Base-by-base conservation (phyloP, 2,797 vertebrate genomes). In the Premnoplex brunnescens region DNA sequence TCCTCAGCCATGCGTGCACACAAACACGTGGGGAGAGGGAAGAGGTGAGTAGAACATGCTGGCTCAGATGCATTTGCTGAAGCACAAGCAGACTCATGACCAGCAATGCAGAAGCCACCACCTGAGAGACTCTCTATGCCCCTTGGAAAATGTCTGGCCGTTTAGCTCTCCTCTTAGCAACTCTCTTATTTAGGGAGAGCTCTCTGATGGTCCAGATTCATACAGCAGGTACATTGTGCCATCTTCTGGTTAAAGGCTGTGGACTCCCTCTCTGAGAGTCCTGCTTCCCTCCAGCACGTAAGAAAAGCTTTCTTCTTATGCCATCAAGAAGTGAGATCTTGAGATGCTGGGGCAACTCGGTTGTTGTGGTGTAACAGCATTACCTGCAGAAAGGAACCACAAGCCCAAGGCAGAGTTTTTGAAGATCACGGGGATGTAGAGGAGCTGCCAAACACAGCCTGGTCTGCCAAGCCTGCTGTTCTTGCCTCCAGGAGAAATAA, bases 201-300 rank as follows among this genome's bases (percentile, higher is more conserved):
- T 32, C 7, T 1, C 41, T 11, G 48, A 36, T 19, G 72, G 85
- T 24, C 52, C 85, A n/a, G 59, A 56, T 82, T 94, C 94, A 74
- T 93, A 87, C 36, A 52, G 63, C 68, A 92, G 96, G 96, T 82
- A 27, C 83, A 94, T 95, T 96, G 95, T 97, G 96, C 96, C 96
- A 97, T 96, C 96, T 97, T 96, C 96, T 97, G 96, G 96, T 82
- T 95, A 83, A 74, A 97, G 77, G 41, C 54, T 90, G 80, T 73
- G 94, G 89, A 60, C 62, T 96, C 76, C 46, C 48, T 71, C 41
- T 81, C 82, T 1, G 2, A 17, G 36, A 85, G 43, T 34, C 48
- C 43, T 79, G 67, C 26, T 58, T 75, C 58, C 30, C 39, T 56
- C 54, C 49, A 74, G 44, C n/a, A 9, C 0, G 1, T 16, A 63